These are phyloP conservation scores for Onthophagus taurus DNA, from an alignment of 1,140 invertebrate species.

Conservation along the genomic window DNA sequence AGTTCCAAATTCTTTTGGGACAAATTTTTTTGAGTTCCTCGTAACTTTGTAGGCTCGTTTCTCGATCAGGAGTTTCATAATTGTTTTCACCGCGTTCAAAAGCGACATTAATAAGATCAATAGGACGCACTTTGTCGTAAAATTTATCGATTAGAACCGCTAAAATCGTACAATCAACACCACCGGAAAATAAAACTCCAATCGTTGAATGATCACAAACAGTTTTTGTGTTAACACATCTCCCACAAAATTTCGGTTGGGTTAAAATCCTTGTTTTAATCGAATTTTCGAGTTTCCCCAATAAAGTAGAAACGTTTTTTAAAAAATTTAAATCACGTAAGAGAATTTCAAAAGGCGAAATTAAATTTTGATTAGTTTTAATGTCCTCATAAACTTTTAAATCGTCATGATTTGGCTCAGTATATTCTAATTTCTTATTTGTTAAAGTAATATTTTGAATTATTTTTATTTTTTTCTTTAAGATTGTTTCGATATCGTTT, in stretches of 20 bases:
- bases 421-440: conserved; percentile 14
- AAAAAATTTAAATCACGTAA: conserved; percentile 35
- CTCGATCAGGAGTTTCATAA: conserved; percentile 71
- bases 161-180: conserved; percentile 86
- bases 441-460: conserved; percentile 13
- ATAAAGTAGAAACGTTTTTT: conserved; percentile 41
- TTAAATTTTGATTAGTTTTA: too few relatives aligned
- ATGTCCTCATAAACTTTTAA: conserved; percentile 15
- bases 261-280: conserved; percentile 51
- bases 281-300: conserved; percentile 50
- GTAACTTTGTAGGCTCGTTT: conserved; percentile 64
- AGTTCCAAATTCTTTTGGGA: conserved; percentile 53
- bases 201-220: conserved; percentile 62
- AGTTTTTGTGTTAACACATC: conserved; percentile 43
- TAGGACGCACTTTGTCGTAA: conserved; percentile 56
- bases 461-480: conserved; percentile 18
- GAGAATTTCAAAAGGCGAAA: conserved; percentile 36
- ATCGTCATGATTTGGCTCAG: conserved; percentile 2
- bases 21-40: conserved; percentile 60
- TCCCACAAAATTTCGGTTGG: conserved; percentile 56
- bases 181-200: conserved; percentile 89
- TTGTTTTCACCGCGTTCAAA: conserved; percentile 53
- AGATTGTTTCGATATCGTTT: conserved; percentile 32
- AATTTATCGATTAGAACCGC: conserved; percentile 69
- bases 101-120: conserved; percentile 96